Conservation (phyloP, 2,113 vertebrate species). For the Labrus mixtus region DNA sequence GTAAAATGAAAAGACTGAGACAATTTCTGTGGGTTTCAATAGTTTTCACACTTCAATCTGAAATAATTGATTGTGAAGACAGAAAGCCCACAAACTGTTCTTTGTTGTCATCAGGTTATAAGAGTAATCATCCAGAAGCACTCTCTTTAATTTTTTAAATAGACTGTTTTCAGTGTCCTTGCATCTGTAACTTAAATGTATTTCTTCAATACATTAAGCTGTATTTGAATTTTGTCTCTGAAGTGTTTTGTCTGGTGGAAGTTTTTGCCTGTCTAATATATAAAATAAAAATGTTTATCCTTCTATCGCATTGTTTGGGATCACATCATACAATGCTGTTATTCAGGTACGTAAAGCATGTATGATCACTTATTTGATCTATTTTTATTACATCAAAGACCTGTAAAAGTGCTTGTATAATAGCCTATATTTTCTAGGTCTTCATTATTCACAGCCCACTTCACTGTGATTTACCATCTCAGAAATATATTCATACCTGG, state of each 20-base stretch:
- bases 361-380: slow-evolving; percentile 23
- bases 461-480: slow-evolving; percentile 58
- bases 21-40: not conserved
- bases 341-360: not conserved
- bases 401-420: slow-evolving; percentile 33
- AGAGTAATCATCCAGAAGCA: too few relatives aligned
- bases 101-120: not conserved
- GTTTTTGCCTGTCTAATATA: slow-evolving; percentile 2
- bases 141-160: not conserved
- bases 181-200: slow-evolving; percentile 1
- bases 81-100: not conserved
- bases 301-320: not conserved
- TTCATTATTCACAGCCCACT: slow-evolving; percentile 50
- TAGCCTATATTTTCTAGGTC: slow-evolving; percentile 33
- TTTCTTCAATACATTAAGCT: not conserved
- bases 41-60: not conserved
- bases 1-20: not conserved
- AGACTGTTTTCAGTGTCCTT: slow-evolving; percentile 29
- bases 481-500: slow-evolving; percentile 62
- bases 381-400: slow-evolving; percentile 42
- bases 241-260: too few relatives aligned
- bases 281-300: not conserved
- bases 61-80: not conserved
- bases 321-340: not conserved
- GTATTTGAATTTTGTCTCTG: not conserved